Evolutionary conservation across 2,113 vertebrate genomes (phyloP).

Genomic region (cat (Felis catus)): F.catus_Fca126_mat1.0 CM031412.1:163276501-163277000

Average conservation of each 20-base stretch:
- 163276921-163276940: too few species aligned
- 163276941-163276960: too few species aligned
- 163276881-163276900: too few species aligned
- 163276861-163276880: too few species aligned
- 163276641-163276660: background rate
- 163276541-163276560: background rate
- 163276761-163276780: too few species aligned
- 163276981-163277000: background rate
- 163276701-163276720: background rate
- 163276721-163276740: background rate
- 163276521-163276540: background rate
- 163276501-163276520: background rate
- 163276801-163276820: too few species aligned
- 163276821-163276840: too few species aligned
- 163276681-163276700: background rate
- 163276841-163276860: too few species aligned
- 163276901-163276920: too few species aligned
- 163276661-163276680: background rate
- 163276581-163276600: background rate
- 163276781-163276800: too few species aligned
- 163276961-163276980: too few species aligned
- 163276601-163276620: background rate
- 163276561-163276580: background rate
- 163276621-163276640: background rate
- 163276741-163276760: too few species aligned